Percentiles rank a stretch among this genome's conserved stretches.
phyloP scores from a whole-genome alignment of 2,888 invertebrate genomes.

The Protodeltote pygarga region DNA sequence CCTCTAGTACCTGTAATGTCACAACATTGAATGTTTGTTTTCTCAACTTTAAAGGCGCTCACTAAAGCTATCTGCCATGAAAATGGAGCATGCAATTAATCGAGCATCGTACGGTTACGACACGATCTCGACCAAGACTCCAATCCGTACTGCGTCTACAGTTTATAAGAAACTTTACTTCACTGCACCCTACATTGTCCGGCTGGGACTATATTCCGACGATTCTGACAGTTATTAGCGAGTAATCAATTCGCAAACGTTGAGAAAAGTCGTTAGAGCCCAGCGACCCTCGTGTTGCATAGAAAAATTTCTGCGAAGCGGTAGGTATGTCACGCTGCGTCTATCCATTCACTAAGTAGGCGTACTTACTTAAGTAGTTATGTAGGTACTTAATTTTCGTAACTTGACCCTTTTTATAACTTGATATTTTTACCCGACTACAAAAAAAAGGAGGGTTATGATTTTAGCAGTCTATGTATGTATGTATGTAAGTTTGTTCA shows the following conservation, averaged over 20 bases:
- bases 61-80: slow-evolving; percentile 62
- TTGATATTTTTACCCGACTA: slow-evolving; percentile 1
- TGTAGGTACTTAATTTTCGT: slow-evolving; percentile 66
- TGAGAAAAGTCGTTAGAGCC: slow-evolving; percentile 17
- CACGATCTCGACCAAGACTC: slow-evolving; percentile 61
- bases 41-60: slow-evolving; percentile 53
- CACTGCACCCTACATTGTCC: slow-evolving; percentile 45
- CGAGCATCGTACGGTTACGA: slow-evolving; percentile 70
- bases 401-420: slow-evolving; percentile 45
- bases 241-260: slow-evolving; percentile 46
- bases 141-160: slow-evolving; percentile 43
- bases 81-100: slow-evolving; percentile 75
- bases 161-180: slow-evolving; percentile 46
- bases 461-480: no score
- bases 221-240: slow-evolving; percentile 5
- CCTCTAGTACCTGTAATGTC: slow-evolving; percentile 52
- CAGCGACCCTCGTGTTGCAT: slow-evolving; percentile 46
- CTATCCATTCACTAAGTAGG: slow-evolving; percentile 61
- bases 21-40: slow-evolving; percentile 52
- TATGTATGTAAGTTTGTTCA: no score
- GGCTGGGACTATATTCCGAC: background rate
- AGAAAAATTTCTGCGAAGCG: slow-evolving; percentile 69
- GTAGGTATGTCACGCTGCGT: slow-evolving; percentile 71
- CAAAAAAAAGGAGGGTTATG: no score
- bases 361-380: slow-evolving; percentile 61